phyloP scores from a whole-genome alignment of 1,140 invertebrate genomes.

The Heliconius melpomene region DNA sequence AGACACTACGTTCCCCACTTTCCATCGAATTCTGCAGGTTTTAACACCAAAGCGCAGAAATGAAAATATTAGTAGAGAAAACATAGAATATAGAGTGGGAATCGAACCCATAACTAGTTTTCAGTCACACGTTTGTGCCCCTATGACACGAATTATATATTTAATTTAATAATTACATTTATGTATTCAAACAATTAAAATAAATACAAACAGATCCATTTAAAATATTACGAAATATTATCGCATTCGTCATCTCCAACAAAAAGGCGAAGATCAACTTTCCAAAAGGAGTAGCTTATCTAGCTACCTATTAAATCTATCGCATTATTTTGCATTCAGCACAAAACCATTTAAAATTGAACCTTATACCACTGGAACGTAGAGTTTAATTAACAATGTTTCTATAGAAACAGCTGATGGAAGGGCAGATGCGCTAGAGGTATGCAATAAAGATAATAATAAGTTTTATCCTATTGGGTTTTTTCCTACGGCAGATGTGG shows the following conservation, averaged over 20 bases:
- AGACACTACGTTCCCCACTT: no score
- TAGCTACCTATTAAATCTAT: constrained; percentile 37
- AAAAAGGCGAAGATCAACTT: constrained; percentile 31
- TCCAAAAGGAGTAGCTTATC: constrained; percentile 29
- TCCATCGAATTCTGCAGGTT: no score
- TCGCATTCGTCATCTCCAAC: constrained; percentile 16
- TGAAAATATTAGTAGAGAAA: no score
- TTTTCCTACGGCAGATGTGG: constrained; percentile 66
- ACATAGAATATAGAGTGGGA: no score
- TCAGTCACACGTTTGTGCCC: no score
- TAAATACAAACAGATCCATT: no score
- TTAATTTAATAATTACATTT: no score
- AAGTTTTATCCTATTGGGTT: constrained; percentile 54
- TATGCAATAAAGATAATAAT: constrained; percentile 66
- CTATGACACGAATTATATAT: no score
- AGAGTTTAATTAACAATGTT: background rate
- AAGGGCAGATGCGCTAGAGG: constrained; percentile 62
- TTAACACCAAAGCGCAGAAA: no score
- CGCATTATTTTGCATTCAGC: constrained; percentile 17
- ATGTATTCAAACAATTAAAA: no score
- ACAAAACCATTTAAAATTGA: background rate
- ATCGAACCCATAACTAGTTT: no score
- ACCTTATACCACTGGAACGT: background rate
- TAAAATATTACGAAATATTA: background rate
- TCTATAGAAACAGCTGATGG: constrained; percentile 33